Conservation (phyloP, 2,113 vertebrate species). For the Cyanocitta stelleri region DNA sequence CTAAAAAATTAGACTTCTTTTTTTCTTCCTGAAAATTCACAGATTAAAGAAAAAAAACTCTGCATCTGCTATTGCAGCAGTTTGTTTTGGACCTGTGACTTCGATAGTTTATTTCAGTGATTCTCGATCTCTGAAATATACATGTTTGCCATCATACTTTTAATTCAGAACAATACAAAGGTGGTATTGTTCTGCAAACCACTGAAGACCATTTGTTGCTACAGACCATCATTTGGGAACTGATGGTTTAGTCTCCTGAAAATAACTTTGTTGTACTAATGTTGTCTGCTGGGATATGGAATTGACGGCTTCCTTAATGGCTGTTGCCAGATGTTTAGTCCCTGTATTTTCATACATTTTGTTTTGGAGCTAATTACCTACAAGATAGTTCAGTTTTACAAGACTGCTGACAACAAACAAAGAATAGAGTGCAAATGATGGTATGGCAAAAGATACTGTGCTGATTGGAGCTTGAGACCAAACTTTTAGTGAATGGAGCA, state of each 20-base stretch:
- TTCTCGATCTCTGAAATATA: background rate
- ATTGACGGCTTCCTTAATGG: background rate
- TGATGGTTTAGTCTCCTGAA: background rate
- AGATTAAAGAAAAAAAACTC: background rate
- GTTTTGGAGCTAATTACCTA: slow-evolving; percentile 20
- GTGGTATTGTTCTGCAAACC: background rate
- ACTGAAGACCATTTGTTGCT: background rate
- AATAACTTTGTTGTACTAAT: slow-evolving; percentile 2
- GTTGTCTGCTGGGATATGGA: slow-evolving; percentile 15
- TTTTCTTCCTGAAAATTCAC: background rate
- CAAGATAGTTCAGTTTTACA: slow-evolving; percentile 21
- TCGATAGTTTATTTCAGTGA: background rate
- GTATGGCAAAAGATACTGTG: background rate
- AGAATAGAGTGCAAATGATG: background rate
- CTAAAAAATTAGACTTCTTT: background rate
- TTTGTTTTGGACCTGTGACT: background rate
- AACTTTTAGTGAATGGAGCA: background rate
- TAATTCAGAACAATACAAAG: background rate
- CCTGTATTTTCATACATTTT: slow-evolving; percentile 3
- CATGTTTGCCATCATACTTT: background rate
- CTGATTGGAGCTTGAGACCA: background rate
- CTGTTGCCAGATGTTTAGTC: slow-evolving; percentile 39
- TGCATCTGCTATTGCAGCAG: background rate
- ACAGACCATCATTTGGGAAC: background rate
- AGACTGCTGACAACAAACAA: background rate